Conservation (phyloP, 2,888 invertebrate species). For the Ophion ellenae region DNA sequence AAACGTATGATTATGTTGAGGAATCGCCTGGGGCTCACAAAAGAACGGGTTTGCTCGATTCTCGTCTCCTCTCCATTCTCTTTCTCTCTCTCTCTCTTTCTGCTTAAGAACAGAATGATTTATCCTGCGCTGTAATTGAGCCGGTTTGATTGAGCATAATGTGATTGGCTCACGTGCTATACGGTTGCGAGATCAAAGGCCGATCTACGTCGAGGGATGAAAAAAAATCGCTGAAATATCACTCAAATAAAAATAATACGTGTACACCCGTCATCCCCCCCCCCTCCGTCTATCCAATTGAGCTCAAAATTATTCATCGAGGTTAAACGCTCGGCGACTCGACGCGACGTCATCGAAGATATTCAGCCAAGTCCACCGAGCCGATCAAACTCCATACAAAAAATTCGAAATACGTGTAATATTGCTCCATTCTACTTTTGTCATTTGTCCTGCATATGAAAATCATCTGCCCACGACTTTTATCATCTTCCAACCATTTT, state of each 20-base stretch:
- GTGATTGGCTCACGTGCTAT: conserved; percentile 35
- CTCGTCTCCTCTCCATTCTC: not conserved
- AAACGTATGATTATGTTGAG: conserved; percentile 47
- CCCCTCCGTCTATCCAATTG: too few species aligned
- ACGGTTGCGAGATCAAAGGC: conserved; percentile 38
- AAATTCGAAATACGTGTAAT: too few species aligned
- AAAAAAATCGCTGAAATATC: conserved; percentile 12
- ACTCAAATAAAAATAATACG: conserved; percentile 5
- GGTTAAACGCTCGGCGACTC: not conserved
- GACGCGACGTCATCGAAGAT: not conserved
- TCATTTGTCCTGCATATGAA: too few species aligned
- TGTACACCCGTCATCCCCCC: not conserved
- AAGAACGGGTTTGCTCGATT: conserved; percentile 41
- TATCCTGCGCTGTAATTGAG: conserved; percentile 38
- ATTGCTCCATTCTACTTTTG: too few species aligned
- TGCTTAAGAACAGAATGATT: conserved; percentile 38
- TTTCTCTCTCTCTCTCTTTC: conserved; percentile 11
- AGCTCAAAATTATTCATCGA: not conserved
- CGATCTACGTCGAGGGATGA: conserved; percentile 14
- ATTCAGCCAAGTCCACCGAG: too few species aligned
- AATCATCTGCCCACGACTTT: too few species aligned
- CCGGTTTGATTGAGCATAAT: conserved; percentile 48
- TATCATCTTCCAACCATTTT: too few species aligned
- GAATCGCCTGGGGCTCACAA: conserved; percentile 32
- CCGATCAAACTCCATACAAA: not conserved